Evolutionary conservation across 64 coral and sea anemone genomes (phyloP), one percentile per base, ranked within the genome.

Genomic region (Catalaphyllia jardinei): DNA sequence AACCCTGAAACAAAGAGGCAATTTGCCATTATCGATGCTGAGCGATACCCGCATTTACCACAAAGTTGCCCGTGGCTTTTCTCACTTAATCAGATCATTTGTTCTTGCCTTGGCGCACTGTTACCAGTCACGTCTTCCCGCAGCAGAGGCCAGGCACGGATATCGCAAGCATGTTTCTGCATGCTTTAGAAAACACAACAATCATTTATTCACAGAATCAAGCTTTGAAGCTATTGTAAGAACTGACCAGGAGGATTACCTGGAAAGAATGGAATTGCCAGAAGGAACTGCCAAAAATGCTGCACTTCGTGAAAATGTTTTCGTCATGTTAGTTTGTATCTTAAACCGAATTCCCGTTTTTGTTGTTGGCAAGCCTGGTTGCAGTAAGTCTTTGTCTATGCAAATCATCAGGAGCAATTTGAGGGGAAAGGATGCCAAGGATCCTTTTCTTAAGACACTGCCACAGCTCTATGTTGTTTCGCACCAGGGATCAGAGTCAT

Each of bases 311-410:
- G 94, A 95, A 46, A 95, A 95, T 60, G 94, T 95, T 4, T 95
- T 92, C 27, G 90, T 92, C 0, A 94, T 91, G 31, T 25, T 94
- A 27, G 93, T 94, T 67, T 94, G 93, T 77, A 94, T 94, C 52
- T 69, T 94, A 0, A 94, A 89, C 59, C 86, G 79, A 29, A 82
- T 94, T 19, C 92, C 92, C 18, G 74, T 87, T 9, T 62, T 71
- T 61, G 91, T 96, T 28, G 94, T 93, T 69, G 95, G 95, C 17
- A 98, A 98, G 33, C 95, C 95, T 57, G 95, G 95, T 29, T 94
- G 92, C 33, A 98, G 95, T 73, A 98, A 98, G 67, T 98, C 95
- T 49, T 90, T 98, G 28, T 94, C 95, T 49, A 94, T 98, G 80
- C 94, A 96, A 62, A 72, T 96, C 8, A 96, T 96, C 60, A 31